Evolutionary conservation across 2,888 invertebrate species (phyloP).

Genomic region (Sisyra terminalis): DNA sequence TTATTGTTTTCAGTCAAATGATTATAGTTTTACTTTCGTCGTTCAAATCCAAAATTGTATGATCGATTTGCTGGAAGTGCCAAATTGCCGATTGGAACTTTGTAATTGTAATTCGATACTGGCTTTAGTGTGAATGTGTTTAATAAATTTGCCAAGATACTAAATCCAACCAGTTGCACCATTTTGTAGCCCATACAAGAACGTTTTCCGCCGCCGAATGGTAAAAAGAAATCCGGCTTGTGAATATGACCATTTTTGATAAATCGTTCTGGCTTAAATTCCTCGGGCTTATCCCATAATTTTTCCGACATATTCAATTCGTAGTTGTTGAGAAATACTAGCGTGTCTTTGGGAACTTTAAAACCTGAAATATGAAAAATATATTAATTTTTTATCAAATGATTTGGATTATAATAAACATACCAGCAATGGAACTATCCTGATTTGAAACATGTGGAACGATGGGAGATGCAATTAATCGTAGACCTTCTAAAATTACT

Average conservation of each 20-base stretch:
- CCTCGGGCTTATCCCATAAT: conserved; percentile 39
- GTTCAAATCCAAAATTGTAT: conserved; percentile 31
- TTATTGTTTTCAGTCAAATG: too few relatives aligned
- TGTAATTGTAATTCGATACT: conserved; percentile 27
- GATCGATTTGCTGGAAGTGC: conserved; percentile 32
- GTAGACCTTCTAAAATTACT: conserved; percentile 40
- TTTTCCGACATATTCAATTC: conserved; percentile 43
- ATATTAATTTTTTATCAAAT: neutral
- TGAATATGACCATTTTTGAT: conserved; percentile 32
- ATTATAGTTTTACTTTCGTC: conserved; percentile 13
- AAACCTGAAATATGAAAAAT: conserved; percentile 30
- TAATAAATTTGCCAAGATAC: conserved; percentile 33
- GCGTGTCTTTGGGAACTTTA: conserved; percentile 38
- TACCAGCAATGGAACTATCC: conserved; percentile 42
- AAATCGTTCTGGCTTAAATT: conserved; percentile 44
- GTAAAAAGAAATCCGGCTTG: conserved; percentile 47
- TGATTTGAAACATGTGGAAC: conserved; percentile 49
- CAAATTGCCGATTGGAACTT: conserved; percentile 35
- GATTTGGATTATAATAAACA: conserved; percentile 13
- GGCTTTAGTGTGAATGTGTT: conserved; percentile 35
- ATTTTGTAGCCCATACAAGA: conserved; percentile 53
- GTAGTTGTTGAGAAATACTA: conserved; percentile 50
- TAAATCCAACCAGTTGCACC: conserved; percentile 40
- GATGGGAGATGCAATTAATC: conserved; percentile 46
- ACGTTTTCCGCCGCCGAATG: conserved; percentile 46